These are phyloP conservation scores for Ianthella basta DNA, from an alignment of 37 sponge, comb jelly and placozoan genomes.

Conservation along the genomic window DNA sequence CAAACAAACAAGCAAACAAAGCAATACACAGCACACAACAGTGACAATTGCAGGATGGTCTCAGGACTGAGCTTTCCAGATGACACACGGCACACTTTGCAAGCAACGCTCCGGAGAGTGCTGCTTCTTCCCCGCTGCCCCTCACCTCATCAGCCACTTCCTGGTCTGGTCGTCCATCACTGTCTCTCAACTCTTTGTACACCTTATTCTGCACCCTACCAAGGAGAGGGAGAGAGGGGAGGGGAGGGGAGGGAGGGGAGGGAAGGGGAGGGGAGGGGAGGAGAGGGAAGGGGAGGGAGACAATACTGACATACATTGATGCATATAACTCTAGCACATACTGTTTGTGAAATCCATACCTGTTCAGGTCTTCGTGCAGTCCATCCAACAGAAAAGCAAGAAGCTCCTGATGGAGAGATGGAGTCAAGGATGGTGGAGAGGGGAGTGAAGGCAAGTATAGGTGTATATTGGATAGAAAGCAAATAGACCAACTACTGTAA, in stretches of 20 bases:
- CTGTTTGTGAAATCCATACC: constrained; percentile 36
- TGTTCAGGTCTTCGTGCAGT: constrained; percentile 98
- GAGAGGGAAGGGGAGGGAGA: background rate
- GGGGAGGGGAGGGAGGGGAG: too few relatives aligned
- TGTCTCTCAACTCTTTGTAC: constrained; percentile 90
- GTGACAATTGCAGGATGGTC: too few relatives aligned
- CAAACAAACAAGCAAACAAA: background rate
- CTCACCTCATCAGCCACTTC: constrained; percentile 90
- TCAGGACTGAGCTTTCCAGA: too few relatives aligned
- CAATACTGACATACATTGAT: too few relatives aligned
- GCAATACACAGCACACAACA: constrained; percentile 14
- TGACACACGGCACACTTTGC: too few relatives aligned
- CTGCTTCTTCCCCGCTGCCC: too few relatives aligned
- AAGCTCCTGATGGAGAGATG: constrained; percentile 58
- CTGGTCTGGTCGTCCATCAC: constrained; percentile 85
- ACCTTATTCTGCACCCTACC: constrained; percentile 88
- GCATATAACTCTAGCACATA: too few relatives aligned
- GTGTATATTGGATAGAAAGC: too few relatives aligned
- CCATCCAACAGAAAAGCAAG: constrained; percentile 97
- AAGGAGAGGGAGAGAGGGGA: background rate
- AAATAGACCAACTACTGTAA: too few relatives aligned
- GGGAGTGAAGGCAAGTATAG: background rate
- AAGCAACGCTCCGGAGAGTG: too few relatives aligned
- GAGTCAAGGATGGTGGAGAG: background rate
- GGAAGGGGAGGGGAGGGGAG: too few relatives aligned